Evolutionary conservation across 92 coral and sea anemone genomes (phyloP).

Genomic region (Palythoa heliodiscus): DNA sequence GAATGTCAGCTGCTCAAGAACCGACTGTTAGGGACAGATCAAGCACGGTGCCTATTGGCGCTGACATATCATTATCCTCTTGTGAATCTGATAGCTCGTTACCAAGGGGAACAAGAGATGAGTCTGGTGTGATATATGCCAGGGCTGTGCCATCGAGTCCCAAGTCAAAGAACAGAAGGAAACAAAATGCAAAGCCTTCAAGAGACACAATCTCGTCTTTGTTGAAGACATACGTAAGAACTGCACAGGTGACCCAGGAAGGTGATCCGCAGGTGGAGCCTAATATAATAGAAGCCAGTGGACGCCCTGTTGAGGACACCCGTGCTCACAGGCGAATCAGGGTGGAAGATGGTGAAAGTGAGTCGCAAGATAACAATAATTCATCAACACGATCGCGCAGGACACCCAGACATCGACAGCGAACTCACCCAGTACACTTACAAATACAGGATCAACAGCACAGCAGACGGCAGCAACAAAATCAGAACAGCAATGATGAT

Average conservation of each 20-base stretch:
- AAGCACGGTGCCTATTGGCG: conserved; percentile 15
- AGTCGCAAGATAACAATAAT: neutral
- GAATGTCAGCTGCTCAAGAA: conserved; percentile 1
- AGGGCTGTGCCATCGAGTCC: conserved; percentile 37
- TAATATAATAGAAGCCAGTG: conserved; percentile 28
- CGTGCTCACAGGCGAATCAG: conserved; percentile 34
- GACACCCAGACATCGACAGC: conserved; percentile 37
- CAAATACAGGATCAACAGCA: conserved; percentile 78
- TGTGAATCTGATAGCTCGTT: neutral
- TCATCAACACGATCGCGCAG: conserved; percentile 23
- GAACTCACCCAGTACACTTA: conserved; percentile 74
- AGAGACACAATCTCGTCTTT: conserved; percentile 34
- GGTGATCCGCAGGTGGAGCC: neutral
- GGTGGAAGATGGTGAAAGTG: conserved; percentile 13
- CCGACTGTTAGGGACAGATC: neutral
- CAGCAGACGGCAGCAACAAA: conserved; percentile 42
- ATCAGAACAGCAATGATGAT: conserved; percentile 47
- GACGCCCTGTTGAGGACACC: conserved; percentile 10
- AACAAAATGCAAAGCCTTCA: neutral
- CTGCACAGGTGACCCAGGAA: conserved; percentile 32
- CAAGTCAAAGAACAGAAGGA: conserved; percentile 6
- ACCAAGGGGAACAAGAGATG: neutral
- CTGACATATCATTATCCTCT: conserved; percentile 2
- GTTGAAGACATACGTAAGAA: conserved; percentile 30
- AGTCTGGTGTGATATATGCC: conserved; percentile 37